A percentile compares a stretch with the other conserved stretches of the same genome.
Evolutionary conservation across 2,888 invertebrate species (phyloP).

Genomic region (Hecatera dysodea): DNA sequence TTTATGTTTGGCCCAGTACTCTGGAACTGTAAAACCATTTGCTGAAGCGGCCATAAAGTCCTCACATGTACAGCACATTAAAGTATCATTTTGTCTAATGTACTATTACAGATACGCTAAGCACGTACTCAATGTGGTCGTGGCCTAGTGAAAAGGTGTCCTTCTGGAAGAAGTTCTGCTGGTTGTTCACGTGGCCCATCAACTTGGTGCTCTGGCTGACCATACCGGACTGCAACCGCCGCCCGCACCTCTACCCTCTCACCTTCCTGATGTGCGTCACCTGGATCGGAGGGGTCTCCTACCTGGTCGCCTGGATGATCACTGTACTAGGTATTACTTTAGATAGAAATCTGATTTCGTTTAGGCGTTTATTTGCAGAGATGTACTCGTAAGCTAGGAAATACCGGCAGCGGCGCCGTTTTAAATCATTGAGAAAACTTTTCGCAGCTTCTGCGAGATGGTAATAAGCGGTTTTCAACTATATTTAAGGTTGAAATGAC

Average conservation of each 20-base stretch:
- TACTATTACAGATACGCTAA: constrained; percentile 71
- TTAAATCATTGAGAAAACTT: not conserved
- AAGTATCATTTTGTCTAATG: not conserved
- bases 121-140: constrained; percentile 85
- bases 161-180: constrained; percentile 84
- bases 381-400: not conserved
- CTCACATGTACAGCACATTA: too few species aligned
- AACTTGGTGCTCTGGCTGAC: constrained; percentile 93
- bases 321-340: constrained; percentile 93
- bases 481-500: not conserved
- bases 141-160: constrained; percentile 90
- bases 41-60: too few species aligned
- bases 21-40: too few species aligned
- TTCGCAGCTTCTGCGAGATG: not conserved
- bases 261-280: constrained; percentile 95
- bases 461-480: too few species aligned
- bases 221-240: constrained; percentile 94
- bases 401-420: not conserved
- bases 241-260: constrained; percentile 91
- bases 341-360: not conserved
- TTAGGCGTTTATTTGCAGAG: not conserved
- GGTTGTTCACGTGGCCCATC: constrained; percentile 94
- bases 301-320: constrained; percentile 96
- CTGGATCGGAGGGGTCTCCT: constrained; percentile 96
- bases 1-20: too few species aligned